phyloP scores from a whole-genome alignment of 2,888 invertebrate genomes.

The Ornithoptera alexandrae region DNA sequence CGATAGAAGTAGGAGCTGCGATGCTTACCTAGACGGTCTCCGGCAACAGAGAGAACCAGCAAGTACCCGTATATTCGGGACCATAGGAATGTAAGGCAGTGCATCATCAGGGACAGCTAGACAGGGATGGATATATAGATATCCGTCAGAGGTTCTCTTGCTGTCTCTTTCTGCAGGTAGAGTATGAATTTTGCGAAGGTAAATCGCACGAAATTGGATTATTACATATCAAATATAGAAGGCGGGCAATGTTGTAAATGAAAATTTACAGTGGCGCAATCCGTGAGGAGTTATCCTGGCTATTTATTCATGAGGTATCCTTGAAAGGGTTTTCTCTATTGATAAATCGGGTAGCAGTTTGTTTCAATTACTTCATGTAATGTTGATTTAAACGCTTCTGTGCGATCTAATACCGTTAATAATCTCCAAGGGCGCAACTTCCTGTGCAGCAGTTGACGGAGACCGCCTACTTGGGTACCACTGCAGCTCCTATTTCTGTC shows the following conservation, averaged over 20 bases:
- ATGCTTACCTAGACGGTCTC: too few species aligned
- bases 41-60: too few species aligned
- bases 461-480: too few species aligned
- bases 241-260: conserved; percentile 9
- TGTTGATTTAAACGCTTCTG: too few species aligned
- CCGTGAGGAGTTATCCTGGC: conserved; percentile 8
- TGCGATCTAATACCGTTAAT: too few species aligned
- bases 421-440: too few species aligned
- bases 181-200: not conserved
- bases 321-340: conserved; percentile 8
- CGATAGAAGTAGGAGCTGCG: too few species aligned
- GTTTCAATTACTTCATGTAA: too few species aligned
- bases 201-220: conserved; percentile 18
- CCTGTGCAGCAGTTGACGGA: too few species aligned
- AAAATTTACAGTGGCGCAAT: conserved; percentile 7
- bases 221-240: conserved; percentile 18
- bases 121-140: not conserved
- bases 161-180: not conserved
- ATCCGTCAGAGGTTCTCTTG: not conserved
- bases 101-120: not conserved
- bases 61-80: too few species aligned
- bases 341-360: not conserved
- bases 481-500: too few species aligned
- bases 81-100: too few species aligned
- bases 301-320: conserved; percentile 16